A percentile compares a stretch with the other conserved stretches of the same genome.
phyloP scores from a whole-genome alignment of 2,797 vertebrate species.

The Glossophaga mutica region DNA sequence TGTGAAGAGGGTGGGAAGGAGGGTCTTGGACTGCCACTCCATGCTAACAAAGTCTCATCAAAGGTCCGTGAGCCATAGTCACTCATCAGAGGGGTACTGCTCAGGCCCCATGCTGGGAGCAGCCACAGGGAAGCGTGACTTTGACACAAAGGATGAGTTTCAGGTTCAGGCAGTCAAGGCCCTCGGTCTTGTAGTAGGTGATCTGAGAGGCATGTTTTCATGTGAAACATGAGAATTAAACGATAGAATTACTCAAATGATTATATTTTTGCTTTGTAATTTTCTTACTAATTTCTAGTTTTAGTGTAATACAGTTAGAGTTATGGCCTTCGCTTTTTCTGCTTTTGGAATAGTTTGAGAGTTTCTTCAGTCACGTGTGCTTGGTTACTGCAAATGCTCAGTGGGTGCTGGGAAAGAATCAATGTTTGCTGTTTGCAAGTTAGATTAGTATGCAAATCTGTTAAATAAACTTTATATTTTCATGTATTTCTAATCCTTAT shows the following conservation, averaged over 20 bases:
- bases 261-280: not conserved
- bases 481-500: not conserved
- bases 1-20: not conserved
- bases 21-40: not conserved
- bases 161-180: not conserved
- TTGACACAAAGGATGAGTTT: not conserved
- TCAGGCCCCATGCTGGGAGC: not conserved
- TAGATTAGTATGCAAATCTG: not conserved
- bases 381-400: not conserved
- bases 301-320: not conserved
- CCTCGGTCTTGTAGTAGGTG: not conserved
- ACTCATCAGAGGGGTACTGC: not conserved
- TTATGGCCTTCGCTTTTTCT: not conserved
- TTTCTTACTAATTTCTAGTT: not conserved
- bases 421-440: not conserved
- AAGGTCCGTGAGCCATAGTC: not conserved
- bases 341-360: not conserved
- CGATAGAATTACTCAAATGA: not conserved
- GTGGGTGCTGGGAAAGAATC: not conserved
- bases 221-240: not conserved
- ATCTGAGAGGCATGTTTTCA: not conserved
- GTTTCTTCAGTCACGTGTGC: not conserved
- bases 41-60: not conserved
- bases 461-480: not conserved
- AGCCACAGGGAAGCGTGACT: fast-evolving